Evolutionary conservation across 2,113 vertebrate species (phyloP).

Genomic region (Australoheros scitulus): DNA sequence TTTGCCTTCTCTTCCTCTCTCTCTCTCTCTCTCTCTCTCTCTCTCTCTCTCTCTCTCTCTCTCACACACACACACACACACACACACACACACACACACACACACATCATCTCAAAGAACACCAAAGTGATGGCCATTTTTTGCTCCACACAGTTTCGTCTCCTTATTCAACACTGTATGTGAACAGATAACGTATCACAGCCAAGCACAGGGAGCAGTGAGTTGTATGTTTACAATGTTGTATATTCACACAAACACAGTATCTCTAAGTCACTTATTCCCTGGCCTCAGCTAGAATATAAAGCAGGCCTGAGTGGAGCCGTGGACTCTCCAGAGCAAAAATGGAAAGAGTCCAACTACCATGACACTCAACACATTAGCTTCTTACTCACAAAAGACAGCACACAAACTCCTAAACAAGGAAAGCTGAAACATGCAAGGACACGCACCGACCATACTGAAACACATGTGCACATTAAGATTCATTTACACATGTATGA

Average conservation of each 20-base stretch:
- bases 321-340: slow-evolving; percentile 15
- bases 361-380: slow-evolving; percentile 29
- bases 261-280: slow-evolving; percentile 47
- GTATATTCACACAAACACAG: slow-evolving; percentile 45
- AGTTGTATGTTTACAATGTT: slow-evolving; percentile 53
- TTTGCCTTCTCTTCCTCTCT: background rate
- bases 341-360: slow-evolving; percentile 10
- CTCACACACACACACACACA: background rate
- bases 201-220: slow-evolving; percentile 15
- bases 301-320: slow-evolving; percentile 43
- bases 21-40: too few species aligned
- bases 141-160: slow-evolving; percentile 24
- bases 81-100: background rate
- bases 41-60: too few species aligned
- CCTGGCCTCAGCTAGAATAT: slow-evolving; percentile 49
- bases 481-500: slow-evolving; percentile 44
- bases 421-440: background rate
- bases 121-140: slow-evolving; percentile 5
- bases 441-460: background rate
- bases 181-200: slow-evolving; percentile 43
- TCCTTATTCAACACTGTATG: slow-evolving; percentile 54
- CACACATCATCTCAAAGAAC: background rate
- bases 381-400: slow-evolving; percentile 8
- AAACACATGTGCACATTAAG: background rate
- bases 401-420: background rate